A percentile compares a stretch with the other conserved stretches of the same genome.
Evolutionary conservation across 2,888 invertebrate species (phyloP).

Genomic region (Hirtodrosophila trivittata): DNA sequence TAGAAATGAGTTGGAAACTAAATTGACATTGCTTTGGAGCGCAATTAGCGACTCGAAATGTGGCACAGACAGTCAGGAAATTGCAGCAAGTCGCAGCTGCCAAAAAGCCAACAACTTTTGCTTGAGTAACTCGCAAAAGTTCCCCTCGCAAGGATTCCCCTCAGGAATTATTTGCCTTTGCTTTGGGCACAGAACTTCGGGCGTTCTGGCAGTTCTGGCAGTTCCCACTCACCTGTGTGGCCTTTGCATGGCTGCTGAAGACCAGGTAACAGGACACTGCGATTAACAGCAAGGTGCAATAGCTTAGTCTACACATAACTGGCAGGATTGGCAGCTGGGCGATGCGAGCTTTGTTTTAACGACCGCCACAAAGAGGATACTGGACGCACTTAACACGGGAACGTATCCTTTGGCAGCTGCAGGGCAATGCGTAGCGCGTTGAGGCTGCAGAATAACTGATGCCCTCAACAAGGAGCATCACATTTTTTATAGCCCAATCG

Average conservation of each 20-base stretch:
- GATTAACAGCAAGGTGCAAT: slow-evolving; percentile 74
- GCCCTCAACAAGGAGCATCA: slow-evolving; percentile 25
- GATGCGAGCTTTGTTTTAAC: slow-evolving; percentile 17
- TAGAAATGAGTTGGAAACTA: slow-evolving; percentile 2
- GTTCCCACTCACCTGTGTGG: slow-evolving; percentile 72
- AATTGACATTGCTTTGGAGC: slow-evolving; percentile 27
- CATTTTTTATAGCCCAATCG: slow-evolving; percentile 70
- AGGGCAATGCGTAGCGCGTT: slow-evolving; percentile 39
- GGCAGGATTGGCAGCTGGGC: slow-evolving; percentile 2
- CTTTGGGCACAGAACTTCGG: no score
- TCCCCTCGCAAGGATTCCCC: no score
- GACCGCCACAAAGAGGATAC: slow-evolving; percentile 15
- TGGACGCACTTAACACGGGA: slow-evolving; percentile 23
- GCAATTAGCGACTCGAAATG: slow-evolving; percentile 43
- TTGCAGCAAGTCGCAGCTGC: slow-evolving; percentile 29
- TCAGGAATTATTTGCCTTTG: no score
- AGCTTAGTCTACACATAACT: slow-evolving; percentile 72
- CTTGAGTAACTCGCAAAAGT: no score
- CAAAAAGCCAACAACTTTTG: slow-evolving; percentile 8
- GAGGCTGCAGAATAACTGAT: slow-evolving; percentile 59
- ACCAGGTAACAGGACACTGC: slow-evolving; percentile 73
- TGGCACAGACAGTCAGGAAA: slow-evolving; percentile 57
- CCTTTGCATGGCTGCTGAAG: slow-evolving; percentile 66
- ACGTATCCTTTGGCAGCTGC: slow-evolving; percentile 15
- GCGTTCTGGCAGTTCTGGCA: no score